These are phyloP conservation scores for Danaus chrysippus DNA, from an alignment of 2,888 invertebrate species.

Conservation along the genomic window DNA sequence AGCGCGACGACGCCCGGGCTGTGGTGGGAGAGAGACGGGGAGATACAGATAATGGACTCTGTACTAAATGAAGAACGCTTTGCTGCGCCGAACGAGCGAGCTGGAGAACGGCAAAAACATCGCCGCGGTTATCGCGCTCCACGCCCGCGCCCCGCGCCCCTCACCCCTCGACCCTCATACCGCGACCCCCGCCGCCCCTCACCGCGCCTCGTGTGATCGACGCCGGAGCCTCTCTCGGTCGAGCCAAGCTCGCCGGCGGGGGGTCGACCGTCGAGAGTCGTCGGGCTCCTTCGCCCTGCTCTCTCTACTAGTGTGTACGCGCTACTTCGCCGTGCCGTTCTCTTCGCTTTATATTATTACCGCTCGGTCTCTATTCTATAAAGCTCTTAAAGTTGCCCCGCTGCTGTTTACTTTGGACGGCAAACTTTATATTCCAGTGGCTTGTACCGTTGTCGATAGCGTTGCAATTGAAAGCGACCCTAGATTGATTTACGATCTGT, in stretches of 20 bases:
- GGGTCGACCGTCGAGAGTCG: slow-evolving; percentile 66
- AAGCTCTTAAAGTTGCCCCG: slow-evolving; percentile 59
- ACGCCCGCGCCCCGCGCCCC: slow-evolving; percentile 39
- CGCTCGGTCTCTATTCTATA: slow-evolving; percentile 60
- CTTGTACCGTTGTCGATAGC: slow-evolving; percentile 47
- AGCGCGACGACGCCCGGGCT: slow-evolving; percentile 69
- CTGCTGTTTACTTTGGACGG: slow-evolving; percentile 48
- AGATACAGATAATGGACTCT: slow-evolving; percentile 73
- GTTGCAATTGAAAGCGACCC: slow-evolving; percentile 53
- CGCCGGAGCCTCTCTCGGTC: slow-evolving; percentile 70
- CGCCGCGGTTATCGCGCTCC: slow-evolving; percentile 71
- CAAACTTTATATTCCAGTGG: slow-evolving; percentile 50
- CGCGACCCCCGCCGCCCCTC: slow-evolving; percentile 42
- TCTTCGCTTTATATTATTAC: slow-evolving; percentile 47
- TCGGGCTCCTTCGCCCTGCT: slow-evolving; percentile 55
- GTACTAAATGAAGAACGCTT: slow-evolving; percentile 76
- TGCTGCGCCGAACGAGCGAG: slow-evolving; percentile 63
- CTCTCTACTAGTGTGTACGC: slow-evolving; percentile 48
- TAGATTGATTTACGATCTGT: slow-evolving; percentile 57
- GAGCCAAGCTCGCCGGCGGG: slow-evolving; percentile 74
- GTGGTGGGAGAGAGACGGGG: slow-evolving; percentile 67
- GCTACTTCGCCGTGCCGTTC: slow-evolving; percentile 43
- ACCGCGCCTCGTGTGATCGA: slow-evolving; percentile 61
- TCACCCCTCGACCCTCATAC: slow-evolving; percentile 39
- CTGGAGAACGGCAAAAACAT: slow-evolving; percentile 76